Percentiles rank a stretch among this genome's conserved stretches.
phyloP scores from a whole-genome alignment of 2,888 invertebrate genomes.

The Mycogona germanica region DNA sequence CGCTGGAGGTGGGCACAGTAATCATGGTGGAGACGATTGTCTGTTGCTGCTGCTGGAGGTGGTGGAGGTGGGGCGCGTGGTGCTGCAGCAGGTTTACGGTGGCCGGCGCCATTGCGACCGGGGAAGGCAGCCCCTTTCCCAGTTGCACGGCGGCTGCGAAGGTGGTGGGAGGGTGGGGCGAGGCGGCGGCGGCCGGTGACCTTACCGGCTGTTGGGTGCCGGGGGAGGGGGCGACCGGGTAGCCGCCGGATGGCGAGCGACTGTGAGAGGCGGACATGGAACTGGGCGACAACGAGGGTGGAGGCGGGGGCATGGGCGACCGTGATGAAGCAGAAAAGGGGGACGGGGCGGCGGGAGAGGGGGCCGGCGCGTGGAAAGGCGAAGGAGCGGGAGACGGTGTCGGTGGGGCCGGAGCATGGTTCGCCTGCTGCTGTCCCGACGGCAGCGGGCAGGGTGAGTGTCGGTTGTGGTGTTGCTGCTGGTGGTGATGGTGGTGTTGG shows the following conservation, averaged over 20 bases:
- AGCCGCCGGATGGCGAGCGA: slow-evolving; percentile 10
- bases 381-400: slow-evolving; percentile 12
- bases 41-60: slow-evolving; percentile 37
- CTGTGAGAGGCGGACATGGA: slow-evolving; percentile 7
- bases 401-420: slow-evolving; percentile 14
- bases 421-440: slow-evolving; percentile 11
- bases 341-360: slow-evolving; percentile 16
- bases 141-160: background rate
- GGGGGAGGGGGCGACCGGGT: slow-evolving; percentile 13
- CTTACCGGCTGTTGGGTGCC: slow-evolving; percentile 8
- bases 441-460: background rate
- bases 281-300: slow-evolving; percentile 1
- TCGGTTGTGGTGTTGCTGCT: background rate
- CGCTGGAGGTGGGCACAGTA: slow-evolving; percentile 16
- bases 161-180: slow-evolving; percentile 12
- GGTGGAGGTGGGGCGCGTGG: slow-evolving; percentile 34
- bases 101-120: slow-evolving; percentile 19
- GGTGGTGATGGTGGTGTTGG: background rate
- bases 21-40: slow-evolving; percentile 34
- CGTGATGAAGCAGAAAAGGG: slow-evolving; percentile 15
- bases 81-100: slow-evolving; percentile 7
- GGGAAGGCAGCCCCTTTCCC: background rate
- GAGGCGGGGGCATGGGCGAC: slow-evolving; percentile 10
- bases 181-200: slow-evolving; percentile 16
- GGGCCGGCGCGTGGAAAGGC: slow-evolving; percentile 12